phyloP scores from a whole-genome alignment of 92 coral and sea anemone genomes.

The Bergia puertoricense region DNA sequence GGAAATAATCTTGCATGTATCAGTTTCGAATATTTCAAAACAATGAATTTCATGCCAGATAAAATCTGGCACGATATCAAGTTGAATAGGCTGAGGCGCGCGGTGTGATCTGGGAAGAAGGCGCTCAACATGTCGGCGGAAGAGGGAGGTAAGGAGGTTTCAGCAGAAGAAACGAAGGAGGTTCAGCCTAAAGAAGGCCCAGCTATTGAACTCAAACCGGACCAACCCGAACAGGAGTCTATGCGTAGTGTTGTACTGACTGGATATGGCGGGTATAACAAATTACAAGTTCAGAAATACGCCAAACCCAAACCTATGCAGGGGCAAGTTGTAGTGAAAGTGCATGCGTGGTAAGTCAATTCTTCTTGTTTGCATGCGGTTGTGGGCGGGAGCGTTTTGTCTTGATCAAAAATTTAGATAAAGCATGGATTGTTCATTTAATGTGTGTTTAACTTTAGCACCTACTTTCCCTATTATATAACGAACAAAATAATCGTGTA shows the following conservation, averaged over 20 bases:
- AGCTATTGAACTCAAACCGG: slow-evolving; percentile 65
- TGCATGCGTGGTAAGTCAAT: slow-evolving; percentile 86
- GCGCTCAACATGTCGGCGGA: slow-evolving; percentile 52
- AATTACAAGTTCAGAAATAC: slow-evolving; percentile 77
- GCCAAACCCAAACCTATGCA: slow-evolving; percentile 82
- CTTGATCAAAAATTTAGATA: not conserved
- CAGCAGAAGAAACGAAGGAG: slow-evolving; percentile 40
- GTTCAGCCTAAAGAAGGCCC: slow-evolving; percentile 53
- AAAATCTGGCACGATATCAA: not conserved
- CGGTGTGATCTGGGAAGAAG: slow-evolving; percentile 16
- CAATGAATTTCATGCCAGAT: not conserved
- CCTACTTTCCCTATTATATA: not conserved
- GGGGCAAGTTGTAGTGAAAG: slow-evolving; percentile 92
- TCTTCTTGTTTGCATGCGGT: not conserved
- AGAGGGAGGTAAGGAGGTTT: slow-evolving; percentile 29
- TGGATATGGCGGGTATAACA: slow-evolving; percentile 91
- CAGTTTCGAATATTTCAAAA: not conserved
- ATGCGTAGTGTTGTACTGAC: slow-evolving; percentile 78
- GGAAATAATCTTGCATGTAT: not conserved
- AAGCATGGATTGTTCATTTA: not conserved
- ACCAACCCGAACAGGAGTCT: slow-evolving; percentile 74
- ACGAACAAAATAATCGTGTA: not conserved
- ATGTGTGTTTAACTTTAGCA: not conserved
- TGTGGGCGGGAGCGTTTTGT: slow-evolving; percentile 18
- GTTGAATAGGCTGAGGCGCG: not conserved